Evolutionary conservation across 2,113 vertebrate genomes (phyloP), one percentile per base, ranked within the genome.

Genomic region (Centropus unirufus): DNA sequence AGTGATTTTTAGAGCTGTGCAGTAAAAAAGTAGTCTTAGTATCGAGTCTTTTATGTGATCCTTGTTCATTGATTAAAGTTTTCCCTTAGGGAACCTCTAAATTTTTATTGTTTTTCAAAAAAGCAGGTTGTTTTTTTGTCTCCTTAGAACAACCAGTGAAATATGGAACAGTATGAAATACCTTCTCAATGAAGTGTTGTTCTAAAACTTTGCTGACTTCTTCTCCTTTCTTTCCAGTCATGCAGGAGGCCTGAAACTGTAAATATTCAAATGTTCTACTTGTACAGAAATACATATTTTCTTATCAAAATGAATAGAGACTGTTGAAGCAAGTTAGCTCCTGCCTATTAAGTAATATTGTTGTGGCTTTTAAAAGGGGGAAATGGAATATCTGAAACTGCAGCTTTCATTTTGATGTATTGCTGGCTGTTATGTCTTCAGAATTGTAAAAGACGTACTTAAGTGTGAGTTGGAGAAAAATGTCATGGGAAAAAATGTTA

Each of bases 361-460:
- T 81, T 51, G 26, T 72, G 69, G 54, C 85, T 93, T 94, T 18
- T 97, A 85, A 94, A 97, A 91, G 63, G 67, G 52, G 34, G 42
- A 87, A 90, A 84, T 52, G n/a, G 76, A 61, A 4, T 89, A 86
- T 88, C 64, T 91, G 86, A 93, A 91, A 70, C 57, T 40, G 40
- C 72, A 83, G 55, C 34, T 19, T 89, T 90, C 59, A 49, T 86
- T 95, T 93, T 97, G 95, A 96, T 96, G 29, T 85, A 96, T 93
- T 84, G 55, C 74, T 92, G 84, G 68, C 78, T 92, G 21, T 77
- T 97, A 88, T 0, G 34, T 58, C 74, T 95, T 96, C 80, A 90
- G 89, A 94, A 96, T 96, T 96, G 87, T 66, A 69, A 87, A 98
- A 97, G 73, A 77, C 34, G 51, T 75, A 76, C 57, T 96, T 95